These are phyloP conservation scores for Rhinella marina DNA, from an alignment of 2,797 vertebrate genomes.

Conservation along the genomic window DNA sequence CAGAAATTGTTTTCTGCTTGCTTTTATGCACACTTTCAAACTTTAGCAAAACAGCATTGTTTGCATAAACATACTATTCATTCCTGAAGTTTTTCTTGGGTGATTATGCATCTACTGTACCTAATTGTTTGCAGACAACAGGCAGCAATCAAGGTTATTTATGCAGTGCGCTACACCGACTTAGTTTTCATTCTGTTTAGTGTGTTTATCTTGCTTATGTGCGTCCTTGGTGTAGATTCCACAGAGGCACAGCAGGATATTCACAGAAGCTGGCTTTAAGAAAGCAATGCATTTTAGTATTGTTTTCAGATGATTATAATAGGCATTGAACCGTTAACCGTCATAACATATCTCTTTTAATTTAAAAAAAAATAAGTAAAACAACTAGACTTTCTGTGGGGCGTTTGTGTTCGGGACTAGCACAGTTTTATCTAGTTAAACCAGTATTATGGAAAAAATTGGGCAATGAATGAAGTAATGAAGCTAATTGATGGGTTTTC, in stretches of 20 bases:
- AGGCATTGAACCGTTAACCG: conserved; percentile 3
- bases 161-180: conserved; percentile 35
- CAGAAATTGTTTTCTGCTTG: conserved; percentile 41
- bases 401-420: not conserved
- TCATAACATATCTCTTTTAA: conserved; percentile 14
- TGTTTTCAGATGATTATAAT: conserved; percentile 14
- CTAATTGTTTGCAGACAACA: conserved; percentile 49
- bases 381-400: not conserved
- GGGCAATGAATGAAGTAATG: too few species aligned
- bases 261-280: conserved; percentile 36
- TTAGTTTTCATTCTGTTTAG: conserved; percentile 42
- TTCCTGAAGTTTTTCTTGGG: conserved; percentile 44
- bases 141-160: conserved; percentile 56
- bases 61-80: conserved; percentile 53
- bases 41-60: conserved; percentile 44
- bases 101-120: conserved; percentile 52
- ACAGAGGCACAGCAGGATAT: conserved; percentile 28
- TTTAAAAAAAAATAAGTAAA: not conserved
- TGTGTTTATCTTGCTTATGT: conserved; percentile 46
- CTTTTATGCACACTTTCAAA: conserved; percentile 46
- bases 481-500: not conserved
- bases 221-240: conserved; percentile 49
- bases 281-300: conserved; percentile 50
- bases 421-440: not conserved
- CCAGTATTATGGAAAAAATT: not conserved